phyloP scores from a whole-genome alignment of 2,888 invertebrate genomes.

The Troides aeacus region DNA sequence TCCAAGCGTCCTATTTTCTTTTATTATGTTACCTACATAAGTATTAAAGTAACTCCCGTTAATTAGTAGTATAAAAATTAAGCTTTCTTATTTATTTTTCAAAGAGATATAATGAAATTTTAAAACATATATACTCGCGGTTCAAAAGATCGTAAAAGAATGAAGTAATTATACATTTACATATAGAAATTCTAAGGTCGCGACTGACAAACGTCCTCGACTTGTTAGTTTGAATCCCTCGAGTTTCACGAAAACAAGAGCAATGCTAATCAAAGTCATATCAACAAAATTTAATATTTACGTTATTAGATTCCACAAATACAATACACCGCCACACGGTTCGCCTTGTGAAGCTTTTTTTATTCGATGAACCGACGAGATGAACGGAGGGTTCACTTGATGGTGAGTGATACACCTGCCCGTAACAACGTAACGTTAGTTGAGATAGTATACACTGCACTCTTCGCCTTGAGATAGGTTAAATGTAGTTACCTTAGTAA shows the following conservation, averaged over 20 bases:
- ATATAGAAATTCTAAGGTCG: neutral
- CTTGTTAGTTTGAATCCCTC: neutral
- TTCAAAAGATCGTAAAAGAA: neutral
- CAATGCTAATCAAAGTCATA: neutral
- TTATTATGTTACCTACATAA: neutral
- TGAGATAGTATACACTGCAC: too few species aligned
- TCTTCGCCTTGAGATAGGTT: too few species aligned
- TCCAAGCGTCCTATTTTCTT: neutral
- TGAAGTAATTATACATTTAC: neutral
- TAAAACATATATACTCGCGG: neutral
- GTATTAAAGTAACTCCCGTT: too few species aligned
- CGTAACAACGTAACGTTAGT: too few species aligned
- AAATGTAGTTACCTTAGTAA: too few species aligned
- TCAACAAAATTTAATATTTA: neutral
- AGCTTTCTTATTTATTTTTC: too few species aligned
- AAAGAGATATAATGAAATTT: neutral
- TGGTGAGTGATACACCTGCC: too few species aligned
- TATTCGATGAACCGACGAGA: too few species aligned
- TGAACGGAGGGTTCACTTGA: too few species aligned
- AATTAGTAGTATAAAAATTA: too few species aligned
- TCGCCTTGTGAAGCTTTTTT: too few species aligned
- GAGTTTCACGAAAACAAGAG: slow-evolving; percentile 1
- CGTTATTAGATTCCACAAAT: neutral
- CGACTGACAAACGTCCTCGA: neutral
- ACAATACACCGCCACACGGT: too few species aligned